These are phyloP conservation scores for Hypercompe scribonia DNA, from an alignment of 2,888 invertebrate genomes.

Conservation along the genomic window DNA sequence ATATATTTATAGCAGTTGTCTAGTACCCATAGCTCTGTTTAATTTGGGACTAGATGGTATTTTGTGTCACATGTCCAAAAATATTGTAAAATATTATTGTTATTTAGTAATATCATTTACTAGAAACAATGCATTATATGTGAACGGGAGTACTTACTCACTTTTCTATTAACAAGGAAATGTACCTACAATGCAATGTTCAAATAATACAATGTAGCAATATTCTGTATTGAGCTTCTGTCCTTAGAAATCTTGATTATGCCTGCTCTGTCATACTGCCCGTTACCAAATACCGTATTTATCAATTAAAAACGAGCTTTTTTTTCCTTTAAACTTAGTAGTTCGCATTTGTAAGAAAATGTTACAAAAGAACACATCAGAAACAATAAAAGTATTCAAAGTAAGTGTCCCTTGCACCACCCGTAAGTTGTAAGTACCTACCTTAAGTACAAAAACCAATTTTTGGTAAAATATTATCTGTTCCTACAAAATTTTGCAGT, in stretches of 20 bases:
- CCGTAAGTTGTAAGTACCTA: background rate
- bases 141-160: background rate
- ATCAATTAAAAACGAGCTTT: background rate
- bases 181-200: background rate
- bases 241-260: background rate
- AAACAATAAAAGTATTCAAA: constrained; percentile 5
- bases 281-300: background rate
- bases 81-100: too few species aligned
- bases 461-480: constrained; percentile 9
- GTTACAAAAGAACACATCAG: constrained; percentile 1
- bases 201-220: background rate
- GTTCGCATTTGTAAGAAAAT: background rate
- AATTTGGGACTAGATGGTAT: too few species aligned
- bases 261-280: background rate
- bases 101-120: too few species aligned
- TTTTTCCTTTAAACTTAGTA: background rate
- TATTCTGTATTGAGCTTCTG: background rate
- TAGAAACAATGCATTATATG: background rate
- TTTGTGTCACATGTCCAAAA: too few species aligned
- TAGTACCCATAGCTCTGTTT: too few species aligned
- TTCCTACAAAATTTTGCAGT: constrained; percentile 35
- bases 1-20: too few species aligned
- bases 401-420: background rate
- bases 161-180: background rate
- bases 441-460: background rate